Evolutionary conservation across 2,113 vertebrate genomes (phyloP).

Genomic region (Montifringilla adamsi): DNA sequence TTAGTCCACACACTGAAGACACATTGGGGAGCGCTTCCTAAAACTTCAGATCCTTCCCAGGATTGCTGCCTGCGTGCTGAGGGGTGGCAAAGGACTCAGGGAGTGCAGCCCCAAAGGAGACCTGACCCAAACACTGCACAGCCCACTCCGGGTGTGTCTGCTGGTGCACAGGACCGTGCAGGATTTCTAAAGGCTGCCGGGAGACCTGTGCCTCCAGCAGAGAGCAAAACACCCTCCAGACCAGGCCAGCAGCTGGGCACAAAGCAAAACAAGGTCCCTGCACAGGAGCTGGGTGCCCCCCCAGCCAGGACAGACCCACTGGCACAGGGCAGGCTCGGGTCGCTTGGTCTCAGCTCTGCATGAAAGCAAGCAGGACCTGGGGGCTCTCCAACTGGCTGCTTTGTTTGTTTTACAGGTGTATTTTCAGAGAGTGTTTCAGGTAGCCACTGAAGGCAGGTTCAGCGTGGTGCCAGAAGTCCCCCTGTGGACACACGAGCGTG

Average conservation of each 20-base stretch:
- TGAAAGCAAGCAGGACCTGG: background rate
- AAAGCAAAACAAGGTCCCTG: background rate
- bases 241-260: background rate
- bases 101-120: background rate
- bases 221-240: background rate
- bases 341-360: background rate
- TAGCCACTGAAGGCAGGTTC: background rate
- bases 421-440: background rate
- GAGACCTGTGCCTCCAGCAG: background rate
- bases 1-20: background rate
- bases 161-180: background rate
- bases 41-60: background rate
- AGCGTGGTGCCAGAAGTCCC: accelerated
- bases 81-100: background rate
- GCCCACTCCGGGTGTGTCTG: accelerated
- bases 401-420: background rate
- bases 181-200: background rate
- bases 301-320: background rate
- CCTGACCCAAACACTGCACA: background rate
- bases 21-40: background rate
- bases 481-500: accelerated
- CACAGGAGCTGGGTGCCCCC: background rate
- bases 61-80: background rate
- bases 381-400: background rate
- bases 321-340: background rate